phyloP scores from a whole-genome alignment of 2,113 vertebrate genomes.

The Empidonax traillii region DNA sequence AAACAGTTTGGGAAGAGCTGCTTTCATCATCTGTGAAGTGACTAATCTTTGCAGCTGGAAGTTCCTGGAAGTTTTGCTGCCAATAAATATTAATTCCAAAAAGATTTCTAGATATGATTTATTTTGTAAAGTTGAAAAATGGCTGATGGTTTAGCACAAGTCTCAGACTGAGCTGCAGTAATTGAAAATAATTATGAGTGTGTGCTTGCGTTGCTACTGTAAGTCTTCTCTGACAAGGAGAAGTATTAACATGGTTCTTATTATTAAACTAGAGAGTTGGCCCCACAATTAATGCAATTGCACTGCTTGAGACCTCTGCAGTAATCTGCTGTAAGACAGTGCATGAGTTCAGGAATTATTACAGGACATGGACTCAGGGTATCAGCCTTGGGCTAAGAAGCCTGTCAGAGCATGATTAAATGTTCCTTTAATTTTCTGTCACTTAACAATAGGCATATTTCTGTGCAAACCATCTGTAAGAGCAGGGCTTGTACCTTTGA shows the following conservation, averaged over 20 bases:
- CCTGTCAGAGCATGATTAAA: not conserved
- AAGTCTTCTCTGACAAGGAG: not conserved
- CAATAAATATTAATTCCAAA: not conserved
- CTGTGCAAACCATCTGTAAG: not conserved
- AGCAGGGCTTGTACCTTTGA: not conserved
- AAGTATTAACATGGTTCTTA: not conserved
- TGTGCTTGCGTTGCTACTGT: not conserved
- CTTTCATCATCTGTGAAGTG: not conserved
- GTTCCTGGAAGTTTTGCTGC: not conserved
- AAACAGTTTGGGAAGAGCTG: not conserved
- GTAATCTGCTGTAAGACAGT: not conserved
- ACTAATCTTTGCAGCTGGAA: not conserved
- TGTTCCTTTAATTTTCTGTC: not conserved
- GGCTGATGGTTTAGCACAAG: not conserved
- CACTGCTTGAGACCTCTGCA: not conserved
- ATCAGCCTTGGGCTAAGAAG: not conserved
- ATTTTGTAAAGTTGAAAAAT: not conserved
- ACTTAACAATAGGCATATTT: not conserved
- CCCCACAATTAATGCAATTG: not conserved
- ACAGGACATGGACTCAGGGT: not conserved
- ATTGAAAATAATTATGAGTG: not conserved
- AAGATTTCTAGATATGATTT: not conserved
- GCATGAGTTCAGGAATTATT: not conserved
- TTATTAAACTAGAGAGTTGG: not conserved
- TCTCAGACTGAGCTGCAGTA: not conserved